Percentiles rank a stretch among this genome's conserved stretches.
phyloP scores from a whole-genome alignment of 92 coral and sea anemone genomes.

The Galaxea fascicularis region DNA sequence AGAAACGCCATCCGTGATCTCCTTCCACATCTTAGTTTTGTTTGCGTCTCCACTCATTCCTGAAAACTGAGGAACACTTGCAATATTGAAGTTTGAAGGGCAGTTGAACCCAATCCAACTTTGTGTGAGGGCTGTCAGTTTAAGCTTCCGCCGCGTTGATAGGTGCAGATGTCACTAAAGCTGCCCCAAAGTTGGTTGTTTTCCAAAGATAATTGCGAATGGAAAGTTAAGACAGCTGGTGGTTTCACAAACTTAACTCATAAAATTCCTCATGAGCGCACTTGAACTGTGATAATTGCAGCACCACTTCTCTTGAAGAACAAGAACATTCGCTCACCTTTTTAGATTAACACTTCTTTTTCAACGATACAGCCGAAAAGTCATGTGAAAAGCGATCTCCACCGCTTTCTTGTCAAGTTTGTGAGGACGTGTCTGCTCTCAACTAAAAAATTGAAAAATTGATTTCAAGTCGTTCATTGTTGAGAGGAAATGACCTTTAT shows the following conservation, averaged over 20 bases:
- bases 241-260: neutral
- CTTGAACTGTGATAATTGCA: constrained; percentile 2
- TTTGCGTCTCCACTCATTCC: neutral
- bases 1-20: neutral
- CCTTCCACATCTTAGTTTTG: neutral
- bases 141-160: neutral
- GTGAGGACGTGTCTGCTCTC: constrained; percentile 17
- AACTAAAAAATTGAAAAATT: constrained; percentile 19
- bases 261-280: too few species aligned
- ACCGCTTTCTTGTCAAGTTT: neutral
- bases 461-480: neutral
- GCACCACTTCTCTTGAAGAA: neutral
- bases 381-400: constrained; percentile 4
- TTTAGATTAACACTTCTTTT: neutral
- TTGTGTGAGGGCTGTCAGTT: neutral
- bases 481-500: constrained; percentile 4
- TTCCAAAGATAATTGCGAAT: neutral
- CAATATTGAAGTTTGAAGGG: neutral
- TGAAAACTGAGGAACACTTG: neutral
- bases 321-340: neutral
- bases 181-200: neutral
- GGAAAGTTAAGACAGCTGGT: too few species aligned
- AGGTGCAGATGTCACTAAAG: neutral
- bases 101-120: neutral
- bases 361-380: constrained; percentile 9